Conservation (phyloP, 2,888 invertebrate genomes). For the Dolichomitus sp. region DNA sequence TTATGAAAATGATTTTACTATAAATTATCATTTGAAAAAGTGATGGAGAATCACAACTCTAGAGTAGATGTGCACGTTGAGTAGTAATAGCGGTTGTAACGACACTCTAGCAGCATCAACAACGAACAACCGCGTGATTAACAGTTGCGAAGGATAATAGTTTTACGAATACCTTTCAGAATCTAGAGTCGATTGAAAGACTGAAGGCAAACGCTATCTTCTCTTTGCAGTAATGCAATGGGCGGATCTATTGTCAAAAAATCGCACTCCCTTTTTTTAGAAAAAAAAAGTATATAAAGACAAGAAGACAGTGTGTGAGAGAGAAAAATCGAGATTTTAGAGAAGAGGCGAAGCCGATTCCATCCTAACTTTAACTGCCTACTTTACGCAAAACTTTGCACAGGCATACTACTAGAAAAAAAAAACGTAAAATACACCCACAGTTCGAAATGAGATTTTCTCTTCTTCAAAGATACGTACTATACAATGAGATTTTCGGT, state of each 20-base stretch:
- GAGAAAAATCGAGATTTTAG: slow-evolving; percentile 15
- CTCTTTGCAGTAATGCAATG: slow-evolving; percentile 28
- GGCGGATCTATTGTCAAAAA: slow-evolving; percentile 13
- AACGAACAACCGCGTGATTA: slow-evolving; percentile 49
- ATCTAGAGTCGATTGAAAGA: slow-evolving; percentile 58
- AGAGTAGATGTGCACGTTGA: slow-evolving; percentile 17
- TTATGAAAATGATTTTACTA: too few species aligned
- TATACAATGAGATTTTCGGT: neutral
- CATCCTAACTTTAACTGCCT: slow-evolving; percentile 69
- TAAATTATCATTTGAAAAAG: too few species aligned
- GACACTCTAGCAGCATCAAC: slow-evolving; percentile 41
- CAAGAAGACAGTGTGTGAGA: neutral
- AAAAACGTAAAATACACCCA: slow-evolving; percentile 2
- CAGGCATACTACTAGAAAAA: slow-evolving; percentile 20
- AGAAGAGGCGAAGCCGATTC: slow-evolving; percentile 58
- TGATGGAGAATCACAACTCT: too few species aligned
- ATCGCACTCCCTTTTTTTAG: slow-evolving; percentile 18
- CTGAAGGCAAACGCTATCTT: slow-evolving; percentile 65
- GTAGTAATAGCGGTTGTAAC: slow-evolving; percentile 43
- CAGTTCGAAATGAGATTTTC: slow-evolving; percentile 11
- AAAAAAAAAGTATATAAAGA: neutral
- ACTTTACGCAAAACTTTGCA: slow-evolving; percentile 46
- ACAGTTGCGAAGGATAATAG: slow-evolving; percentile 25
- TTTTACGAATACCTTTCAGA: slow-evolving; percentile 52
- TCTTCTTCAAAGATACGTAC: neutral